Evolutionary conservation across 2,888 invertebrate genomes (phyloP).

Genomic region (Caenorhabditis imperialis): DNA sequence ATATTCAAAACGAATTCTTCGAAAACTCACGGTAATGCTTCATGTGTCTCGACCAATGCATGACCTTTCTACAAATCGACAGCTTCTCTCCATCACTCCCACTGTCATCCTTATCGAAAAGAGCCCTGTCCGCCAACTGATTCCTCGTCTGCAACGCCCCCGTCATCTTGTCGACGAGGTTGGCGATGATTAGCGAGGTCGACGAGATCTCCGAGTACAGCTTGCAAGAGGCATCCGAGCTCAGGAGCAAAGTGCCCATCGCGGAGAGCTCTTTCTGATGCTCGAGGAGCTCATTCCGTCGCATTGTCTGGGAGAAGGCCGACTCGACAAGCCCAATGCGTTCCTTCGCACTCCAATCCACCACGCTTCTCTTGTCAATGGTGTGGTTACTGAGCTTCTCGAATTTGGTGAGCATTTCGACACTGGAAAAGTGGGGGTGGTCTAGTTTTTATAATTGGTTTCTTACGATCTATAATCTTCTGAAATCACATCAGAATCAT

Average conservation of each 20-base stretch:
- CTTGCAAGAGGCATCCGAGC: slow-evolving; percentile 32
- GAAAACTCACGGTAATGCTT: slow-evolving; percentile 33
- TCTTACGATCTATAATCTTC: slow-evolving; percentile 52
- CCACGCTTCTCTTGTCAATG: slow-evolving; percentile 16
- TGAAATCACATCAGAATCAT: slow-evolving; percentile 20
- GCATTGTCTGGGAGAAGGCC: slow-evolving; percentile 46
- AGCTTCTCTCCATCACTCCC: slow-evolving; percentile 42
- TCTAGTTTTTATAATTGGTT: neutral
- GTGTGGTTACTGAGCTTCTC: slow-evolving; percentile 17
- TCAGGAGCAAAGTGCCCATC: slow-evolving; percentile 34
- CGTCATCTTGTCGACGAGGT: slow-evolving; percentile 42
- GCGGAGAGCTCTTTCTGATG: slow-evolving; percentile 31
- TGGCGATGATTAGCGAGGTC: slow-evolving; percentile 29
- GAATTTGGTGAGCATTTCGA: slow-evolving; percentile 54
- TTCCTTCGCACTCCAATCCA: slow-evolving; percentile 40
- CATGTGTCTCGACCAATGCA: slow-evolving; percentile 48
- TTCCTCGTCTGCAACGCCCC: slow-evolving; percentile 23
- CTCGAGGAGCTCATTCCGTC: slow-evolving; percentile 35
- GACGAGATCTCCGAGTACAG: slow-evolving; percentile 47
- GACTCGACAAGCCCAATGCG: slow-evolving; percentile 38
- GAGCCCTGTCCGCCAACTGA: slow-evolving; percentile 9
- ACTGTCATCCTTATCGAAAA: slow-evolving; percentile 35
- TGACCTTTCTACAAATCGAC: slow-evolving; percentile 36
- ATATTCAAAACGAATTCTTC: no score
- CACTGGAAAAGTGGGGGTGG: slow-evolving; percentile 14